Base-by-base conservation (phyloP, 1,140 invertebrate species). In the Camponotus floridanus region DNA sequence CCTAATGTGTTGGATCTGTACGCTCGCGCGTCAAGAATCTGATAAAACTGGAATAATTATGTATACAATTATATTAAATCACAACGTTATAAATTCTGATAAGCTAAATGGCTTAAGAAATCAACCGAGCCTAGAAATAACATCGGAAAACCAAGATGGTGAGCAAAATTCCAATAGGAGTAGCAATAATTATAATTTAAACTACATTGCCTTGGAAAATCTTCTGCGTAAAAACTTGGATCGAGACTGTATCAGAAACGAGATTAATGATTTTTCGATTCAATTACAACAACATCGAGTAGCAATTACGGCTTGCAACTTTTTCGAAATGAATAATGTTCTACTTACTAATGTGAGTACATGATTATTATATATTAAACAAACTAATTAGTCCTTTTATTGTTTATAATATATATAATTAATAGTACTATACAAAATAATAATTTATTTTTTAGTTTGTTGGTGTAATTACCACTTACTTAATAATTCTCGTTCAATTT, bases 401-500 rank as follows among this genome's bases (percentile, higher is more conserved):
- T 8, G 13, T 62, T 64, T 33, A 13, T 31, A 42, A 76, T n/a
- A 39, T 39, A 57, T 51, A 68, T 36, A 33, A 15, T 42, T 42
- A 9, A 33, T 13, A 21, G 11, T 13, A 0, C 6, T 59, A 67
- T 42, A 45, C 13, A 55, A 51, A 55, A 21, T 9, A 71, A 55
- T 57, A 45, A 39, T 31, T 45, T 68, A 5, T 57, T 45, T 91
- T 92, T 74, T 88, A 92, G 92, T 93, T 93, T n/a, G 65, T 93
- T 45, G 89, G 92, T 57, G 91, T 91, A 26, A 92, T 92, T 26
- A 93, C 92, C 0, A 93, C 92, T 31, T 93, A 92, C 33, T 79
- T 93, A n/a, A 93, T 93, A n/a, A 92, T 93, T 26, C 87, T 93
- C 18, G 88, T 93, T 0, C 92, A 93, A 67, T 92, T 93, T 70